Conservation (phyloP, 2,888 invertebrate species). For the Campaea margaritaria region DNA sequence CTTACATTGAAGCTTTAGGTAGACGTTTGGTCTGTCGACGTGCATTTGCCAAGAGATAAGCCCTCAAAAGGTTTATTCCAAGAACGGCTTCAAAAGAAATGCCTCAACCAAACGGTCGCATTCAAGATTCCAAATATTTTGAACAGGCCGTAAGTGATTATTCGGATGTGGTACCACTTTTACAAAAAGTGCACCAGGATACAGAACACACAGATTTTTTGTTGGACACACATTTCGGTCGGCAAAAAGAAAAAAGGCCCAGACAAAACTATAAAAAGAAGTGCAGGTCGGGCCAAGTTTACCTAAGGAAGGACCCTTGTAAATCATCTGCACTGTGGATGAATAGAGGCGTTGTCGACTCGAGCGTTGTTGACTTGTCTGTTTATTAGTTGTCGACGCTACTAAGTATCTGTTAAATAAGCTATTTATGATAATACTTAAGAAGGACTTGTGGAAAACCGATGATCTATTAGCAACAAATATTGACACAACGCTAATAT, state of each 20-base stretch:
- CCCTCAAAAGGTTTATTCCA: conserved; percentile 64
- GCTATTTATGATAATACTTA: conserved; percentile 72
- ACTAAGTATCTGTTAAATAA: conserved; percentile 80
- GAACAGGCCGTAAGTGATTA: conserved; percentile 82
- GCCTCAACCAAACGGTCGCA: conserved; percentile 65
- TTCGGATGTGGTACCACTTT: conserved; percentile 83
- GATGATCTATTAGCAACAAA: conserved; percentile 47
- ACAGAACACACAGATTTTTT: conserved; percentile 80
- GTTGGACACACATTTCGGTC: conserved; percentile 76
- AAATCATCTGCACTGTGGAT: conserved; percentile 81
- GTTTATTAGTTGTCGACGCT: conserved; percentile 80
- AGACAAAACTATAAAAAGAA: conserved; percentile 83
- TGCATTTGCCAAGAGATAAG: conserved; percentile 53
- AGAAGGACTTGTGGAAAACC: conserved; percentile 54
- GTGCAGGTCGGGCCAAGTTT: conserved; percentile 79
- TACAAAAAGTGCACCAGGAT: conserved; percentile 82
- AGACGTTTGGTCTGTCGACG: conserved; percentile 54
- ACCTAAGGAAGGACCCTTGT: conserved; percentile 85
- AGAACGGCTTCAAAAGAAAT: conserved; percentile 75
- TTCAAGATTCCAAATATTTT: conserved; percentile 83
- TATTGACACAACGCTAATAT: conserved; percentile 34
- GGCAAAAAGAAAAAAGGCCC: conserved; percentile 79
- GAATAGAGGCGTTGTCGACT: conserved; percentile 75
- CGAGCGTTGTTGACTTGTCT: conserved; percentile 80
- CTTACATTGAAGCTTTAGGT: conserved; percentile 46